Evolutionary conservation across 1,140 invertebrate genomes (phyloP).

Genomic region (Condylostylus longicornis): DNA sequence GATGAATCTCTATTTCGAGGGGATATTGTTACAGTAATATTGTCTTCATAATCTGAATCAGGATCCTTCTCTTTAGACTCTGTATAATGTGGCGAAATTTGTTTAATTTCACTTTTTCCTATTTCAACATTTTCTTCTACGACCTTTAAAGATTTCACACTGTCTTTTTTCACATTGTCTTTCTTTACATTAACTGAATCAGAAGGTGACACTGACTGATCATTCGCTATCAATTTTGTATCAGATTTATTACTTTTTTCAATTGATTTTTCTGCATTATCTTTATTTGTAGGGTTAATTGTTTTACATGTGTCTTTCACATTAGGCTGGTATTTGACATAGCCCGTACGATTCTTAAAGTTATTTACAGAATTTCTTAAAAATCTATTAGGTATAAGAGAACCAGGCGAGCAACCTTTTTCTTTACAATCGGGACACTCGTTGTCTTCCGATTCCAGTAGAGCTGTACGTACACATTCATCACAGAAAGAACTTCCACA

Average conservation of each 20-base stretch:
- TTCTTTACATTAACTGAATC: too few species aligned
- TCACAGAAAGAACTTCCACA: conserved; percentile 97
- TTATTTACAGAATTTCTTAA: conserved; percentile 71
- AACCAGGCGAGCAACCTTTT: conserved; percentile 80
- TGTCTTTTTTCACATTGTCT: not conserved
- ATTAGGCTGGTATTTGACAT: conserved; percentile 32
- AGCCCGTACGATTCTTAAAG: conserved; percentile 83
- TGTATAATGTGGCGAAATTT: not conserved
- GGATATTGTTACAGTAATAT: conserved; percentile 40
- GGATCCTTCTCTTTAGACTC: conserved; percentile 14
- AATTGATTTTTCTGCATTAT: not conserved
- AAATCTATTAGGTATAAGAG: conserved; percentile 84
- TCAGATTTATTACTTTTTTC: conserved; percentile 15
- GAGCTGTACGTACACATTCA: conserved; percentile 78
- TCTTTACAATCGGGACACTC: conserved; percentile 89
- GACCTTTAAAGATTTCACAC: conserved; percentile 2
- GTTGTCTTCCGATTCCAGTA: conserved; percentile 85
- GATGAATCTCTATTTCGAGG: conserved; percentile 16
- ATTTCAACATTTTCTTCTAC: not conserved
- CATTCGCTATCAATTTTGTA: not conserved
- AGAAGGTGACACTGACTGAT: not conserved
- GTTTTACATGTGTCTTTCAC: conserved; percentile 1
- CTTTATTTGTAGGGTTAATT: not conserved
- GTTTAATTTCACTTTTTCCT: not conserved
- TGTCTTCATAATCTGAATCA: conserved; percentile 41